Conservation (phyloP, 2,888 invertebrate genomes). For the Hyles lineata region DNA sequence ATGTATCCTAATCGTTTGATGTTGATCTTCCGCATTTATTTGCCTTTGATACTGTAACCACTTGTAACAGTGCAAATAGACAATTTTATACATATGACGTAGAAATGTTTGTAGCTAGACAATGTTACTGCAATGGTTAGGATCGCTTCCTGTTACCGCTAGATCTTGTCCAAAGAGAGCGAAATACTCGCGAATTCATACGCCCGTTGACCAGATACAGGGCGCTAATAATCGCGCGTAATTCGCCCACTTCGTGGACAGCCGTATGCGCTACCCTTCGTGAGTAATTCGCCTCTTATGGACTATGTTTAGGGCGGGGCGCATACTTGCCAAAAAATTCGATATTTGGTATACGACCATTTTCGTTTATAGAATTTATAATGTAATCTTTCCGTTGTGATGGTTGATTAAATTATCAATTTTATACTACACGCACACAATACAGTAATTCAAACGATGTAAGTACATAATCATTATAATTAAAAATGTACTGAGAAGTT, state of each 20-base stretch:
- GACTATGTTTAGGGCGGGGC: no score
- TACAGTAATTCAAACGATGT: no score
- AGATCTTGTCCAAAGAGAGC: no score
- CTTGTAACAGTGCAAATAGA: constrained; percentile 3
- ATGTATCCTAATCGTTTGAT: constrained; percentile 13
- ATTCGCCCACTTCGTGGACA: background rate
- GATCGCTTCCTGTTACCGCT: constrained; percentile 9
- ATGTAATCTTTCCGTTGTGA: no score
- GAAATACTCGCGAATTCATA: no score
- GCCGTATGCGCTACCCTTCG: no score
- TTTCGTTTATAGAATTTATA: no score
- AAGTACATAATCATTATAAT: background rate
- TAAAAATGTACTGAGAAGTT: background rate
- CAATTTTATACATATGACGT: constrained; percentile 18
- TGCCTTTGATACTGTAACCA: constrained; percentile 23
- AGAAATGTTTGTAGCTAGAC: constrained; percentile 24
- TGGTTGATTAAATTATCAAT: no score
- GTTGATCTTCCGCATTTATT: constrained; percentile 24
- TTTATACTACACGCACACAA: no score
- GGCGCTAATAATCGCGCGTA: background rate
- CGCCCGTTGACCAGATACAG: constrained; percentile 27
- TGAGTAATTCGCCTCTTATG: no score
- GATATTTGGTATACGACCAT: no score
- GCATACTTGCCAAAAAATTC: background rate
- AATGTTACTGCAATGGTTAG: constrained; percentile 25